These are phyloP conservation scores for Manduca sexta DNA, from an alignment of 1,140 invertebrate genomes.

Conservation along the genomic window DNA sequence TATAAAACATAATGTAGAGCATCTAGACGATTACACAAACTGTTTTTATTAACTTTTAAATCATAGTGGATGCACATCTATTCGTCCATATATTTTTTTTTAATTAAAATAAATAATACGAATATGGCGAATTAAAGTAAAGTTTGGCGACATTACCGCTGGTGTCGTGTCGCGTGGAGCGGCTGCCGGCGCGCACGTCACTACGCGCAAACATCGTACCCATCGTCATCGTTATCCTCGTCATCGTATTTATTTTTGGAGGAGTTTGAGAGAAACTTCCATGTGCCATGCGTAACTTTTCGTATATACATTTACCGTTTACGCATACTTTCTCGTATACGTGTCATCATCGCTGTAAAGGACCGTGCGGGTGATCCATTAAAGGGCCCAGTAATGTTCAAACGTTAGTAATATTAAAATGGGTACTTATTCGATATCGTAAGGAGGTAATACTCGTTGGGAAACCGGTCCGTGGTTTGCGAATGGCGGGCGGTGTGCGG, in stretches of 20 bases:
- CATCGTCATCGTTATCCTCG: conserved; percentile 7
- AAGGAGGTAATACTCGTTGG: conserved; percentile 16
- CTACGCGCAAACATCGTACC: conserved; percentile 8
- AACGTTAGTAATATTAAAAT: conserved; percentile 10
- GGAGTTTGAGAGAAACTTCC: conserved; percentile 5
- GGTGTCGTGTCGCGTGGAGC: neutral
- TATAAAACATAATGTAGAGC: no score
- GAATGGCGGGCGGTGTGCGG: conserved; percentile 11
- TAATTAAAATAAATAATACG: neutral
- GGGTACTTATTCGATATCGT: conserved; percentile 17
- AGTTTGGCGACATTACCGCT: neutral
- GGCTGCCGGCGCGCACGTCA: neutral
- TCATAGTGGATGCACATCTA: no score
- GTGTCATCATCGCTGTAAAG: neutral
- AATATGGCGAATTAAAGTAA: neutral
- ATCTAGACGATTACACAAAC: no score
- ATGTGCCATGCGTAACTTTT: neutral
- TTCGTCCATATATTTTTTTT: no score
- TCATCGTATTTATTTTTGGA: conserved; percentile 9
- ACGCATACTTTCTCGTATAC: no score
- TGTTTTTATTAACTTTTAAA: no score
- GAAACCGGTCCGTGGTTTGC: conserved; percentile 25
- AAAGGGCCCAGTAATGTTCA: conserved; percentile 1
- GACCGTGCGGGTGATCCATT: neutral
- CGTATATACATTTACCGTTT: no score